Evolutionary conservation across 1,140 invertebrate genomes (phyloP).

Genomic region (silkworm (Bombyx mori)): ASM3026992v2 NC_085131.1:6263501-6264000

Average conservation of each 20-base stretch:
- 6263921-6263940: background rate
- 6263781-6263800: slow-evolving; percentile 41
- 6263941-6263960: slow-evolving; percentile 12
- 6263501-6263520: no score
- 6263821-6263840: slow-evolving; percentile 63
- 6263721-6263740: slow-evolving; percentile 29
- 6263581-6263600: no score
- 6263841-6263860: slow-evolving; percentile 64
- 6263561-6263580: no score
- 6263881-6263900: slow-evolving; percentile 11
- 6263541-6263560: no score
- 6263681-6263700: slow-evolving; percentile 1
- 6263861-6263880: slow-evolving; percentile 21
- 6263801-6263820: slow-evolving; percentile 54
- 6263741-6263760: slow-evolving; percentile 49
- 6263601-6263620: no score
- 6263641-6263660: no score
- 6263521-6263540: no score
- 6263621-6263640: no score
- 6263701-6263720: slow-evolving; percentile 13
- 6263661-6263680: no score
- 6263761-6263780: slow-evolving; percentile 23
- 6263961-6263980: slow-evolving; percentile 11
- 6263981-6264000: slow-evolving; percentile 8
- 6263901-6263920: background rate